A percentile compares a stretch with the other conserved stretches of the same genome.
These are phyloP conservation scores for Zootoca vivipara DNA, from an alignment of 2,113 vertebrate genomes.

Conservation along the genomic window DNA sequence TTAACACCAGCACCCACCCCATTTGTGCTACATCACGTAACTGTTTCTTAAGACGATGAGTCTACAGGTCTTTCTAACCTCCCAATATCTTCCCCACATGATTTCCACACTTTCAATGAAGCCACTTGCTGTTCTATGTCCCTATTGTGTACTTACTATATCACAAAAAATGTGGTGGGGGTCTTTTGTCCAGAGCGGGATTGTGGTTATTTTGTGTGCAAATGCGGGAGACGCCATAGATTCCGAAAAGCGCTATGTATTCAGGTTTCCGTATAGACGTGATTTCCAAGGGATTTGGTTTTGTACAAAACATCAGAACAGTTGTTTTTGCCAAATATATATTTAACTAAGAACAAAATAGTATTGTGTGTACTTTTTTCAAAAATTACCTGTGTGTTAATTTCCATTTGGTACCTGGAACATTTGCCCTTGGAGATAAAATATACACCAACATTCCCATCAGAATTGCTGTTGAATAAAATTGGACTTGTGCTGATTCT, in stretches of 20 bases:
- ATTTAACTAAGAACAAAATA: conserved; percentile 81
- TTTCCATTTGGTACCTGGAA: conserved; percentile 73
- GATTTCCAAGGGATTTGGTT: conserved; percentile 72
- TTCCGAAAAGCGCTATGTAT: conserved; percentile 61
- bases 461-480: conserved; percentile 80
- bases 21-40: conserved; percentile 25
- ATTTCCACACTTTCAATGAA: conserved; percentile 65
- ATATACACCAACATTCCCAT: conserved; percentile 60
- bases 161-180: conserved; percentile 54
- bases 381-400: conserved; percentile 66
- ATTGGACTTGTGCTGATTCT: conserved; percentile 70
- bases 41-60: conserved; percentile 32
- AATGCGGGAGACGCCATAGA: conserved; percentile 51
- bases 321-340: conserved; percentile 77
- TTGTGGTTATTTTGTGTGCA: conserved; percentile 52
- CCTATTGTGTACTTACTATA: conserved; percentile 52
- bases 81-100: conserved; percentile 31
- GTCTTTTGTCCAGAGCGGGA: conserved; percentile 48
- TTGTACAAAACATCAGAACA: conserved; percentile 78
- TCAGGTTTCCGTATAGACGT: conserved; percentile 68
- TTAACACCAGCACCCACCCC: conserved; percentile 25
- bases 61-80: conserved; percentile 46
- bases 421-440: conserved; percentile 64
- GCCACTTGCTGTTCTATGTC: conserved; percentile 52
- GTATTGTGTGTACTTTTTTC: conserved; percentile 74